phyloP scores from a whole-genome alignment of 2,797 vertebrate species.

The Catamblyrhynchus diadema region DNA sequence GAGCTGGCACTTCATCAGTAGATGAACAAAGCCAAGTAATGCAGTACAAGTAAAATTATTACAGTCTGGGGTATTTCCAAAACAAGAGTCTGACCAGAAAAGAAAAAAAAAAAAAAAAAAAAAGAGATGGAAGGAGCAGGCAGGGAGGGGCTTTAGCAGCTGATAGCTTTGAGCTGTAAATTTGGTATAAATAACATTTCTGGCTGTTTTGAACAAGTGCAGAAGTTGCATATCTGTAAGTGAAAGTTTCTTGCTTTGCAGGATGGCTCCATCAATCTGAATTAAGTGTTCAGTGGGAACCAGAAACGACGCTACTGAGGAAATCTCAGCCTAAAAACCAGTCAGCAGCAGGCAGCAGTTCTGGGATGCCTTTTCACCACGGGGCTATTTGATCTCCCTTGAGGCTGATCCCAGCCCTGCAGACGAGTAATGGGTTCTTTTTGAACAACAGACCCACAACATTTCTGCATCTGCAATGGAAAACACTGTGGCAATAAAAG shows the following conservation, averaged over 20 bases:
- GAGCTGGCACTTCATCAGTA: slow-evolving; percentile 54
- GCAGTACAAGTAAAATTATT: slow-evolving; percentile 23
- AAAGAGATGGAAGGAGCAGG: background rate
- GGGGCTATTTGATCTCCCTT: slow-evolving; percentile 32
- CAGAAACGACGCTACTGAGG: background rate
- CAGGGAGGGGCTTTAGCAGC: background rate
- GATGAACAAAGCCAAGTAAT: slow-evolving; percentile 46
- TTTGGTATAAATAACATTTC: slow-evolving; percentile 12
- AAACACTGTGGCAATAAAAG: background rate
- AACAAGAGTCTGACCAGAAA: background rate
- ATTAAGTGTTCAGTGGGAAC: background rate
- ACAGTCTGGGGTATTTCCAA: slow-evolving; percentile 41
- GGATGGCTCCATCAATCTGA: background rate
- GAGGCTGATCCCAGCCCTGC: background rate
- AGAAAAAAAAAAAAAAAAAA: background rate
- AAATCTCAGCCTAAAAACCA: background rate
- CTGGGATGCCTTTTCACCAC: background rate
- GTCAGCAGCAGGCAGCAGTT: slow-evolving; percentile 37
- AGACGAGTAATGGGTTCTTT: background rate
- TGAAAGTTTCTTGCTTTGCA: slow-evolving; percentile 6
- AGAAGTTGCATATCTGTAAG: background rate
- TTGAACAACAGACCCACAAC: background rate
- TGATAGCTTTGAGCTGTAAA: slow-evolving; percentile 3
- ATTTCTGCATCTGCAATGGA: slow-evolving; percentile 28
- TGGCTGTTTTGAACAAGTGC: background rate